These are phyloP conservation scores for Andrena camellia DNA, from an alignment of 2,888 invertebrate genomes.

Conservation along the genomic window DNA sequence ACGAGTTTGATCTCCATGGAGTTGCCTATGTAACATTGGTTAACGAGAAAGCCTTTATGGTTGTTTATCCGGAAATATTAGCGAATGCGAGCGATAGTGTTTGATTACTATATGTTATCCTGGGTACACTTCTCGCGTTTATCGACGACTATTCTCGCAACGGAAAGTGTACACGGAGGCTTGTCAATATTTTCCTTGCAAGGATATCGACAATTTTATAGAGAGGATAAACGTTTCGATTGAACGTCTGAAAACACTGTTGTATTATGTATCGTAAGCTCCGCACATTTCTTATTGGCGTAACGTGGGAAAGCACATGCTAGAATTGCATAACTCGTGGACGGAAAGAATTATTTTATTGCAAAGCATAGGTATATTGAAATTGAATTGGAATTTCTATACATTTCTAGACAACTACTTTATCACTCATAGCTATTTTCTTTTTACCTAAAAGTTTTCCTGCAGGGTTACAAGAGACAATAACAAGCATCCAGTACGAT, in stretches of 20 bases:
- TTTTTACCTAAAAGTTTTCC: background rate
- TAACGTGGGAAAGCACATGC: background rate
- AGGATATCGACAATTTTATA: conserved; percentile 23
- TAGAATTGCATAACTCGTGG: background rate
- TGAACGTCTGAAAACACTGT: conserved; percentile 14
- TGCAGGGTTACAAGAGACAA: background rate
- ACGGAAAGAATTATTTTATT: background rate
- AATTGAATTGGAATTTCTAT: background rate
- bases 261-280: background rate
- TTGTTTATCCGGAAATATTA: background rate
- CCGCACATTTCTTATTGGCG: background rate
- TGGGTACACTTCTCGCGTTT: background rate
- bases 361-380: background rate
- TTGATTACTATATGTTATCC: background rate
- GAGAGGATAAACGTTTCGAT: conserved; percentile 24
- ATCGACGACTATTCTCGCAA: background rate
- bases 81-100: background rate
- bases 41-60: background rate
- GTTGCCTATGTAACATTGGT: background rate
- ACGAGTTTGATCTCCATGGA: no score
- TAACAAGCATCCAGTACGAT: background rate
- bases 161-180: background rate
- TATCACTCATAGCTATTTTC: background rate
- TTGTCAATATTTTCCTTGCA: conserved; percentile 19
- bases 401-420: background rate